These are phyloP conservation scores for Cavia porcellus DNA, from an alignment of 2,113 vertebrate species.

Conservation along the genomic window DNA sequence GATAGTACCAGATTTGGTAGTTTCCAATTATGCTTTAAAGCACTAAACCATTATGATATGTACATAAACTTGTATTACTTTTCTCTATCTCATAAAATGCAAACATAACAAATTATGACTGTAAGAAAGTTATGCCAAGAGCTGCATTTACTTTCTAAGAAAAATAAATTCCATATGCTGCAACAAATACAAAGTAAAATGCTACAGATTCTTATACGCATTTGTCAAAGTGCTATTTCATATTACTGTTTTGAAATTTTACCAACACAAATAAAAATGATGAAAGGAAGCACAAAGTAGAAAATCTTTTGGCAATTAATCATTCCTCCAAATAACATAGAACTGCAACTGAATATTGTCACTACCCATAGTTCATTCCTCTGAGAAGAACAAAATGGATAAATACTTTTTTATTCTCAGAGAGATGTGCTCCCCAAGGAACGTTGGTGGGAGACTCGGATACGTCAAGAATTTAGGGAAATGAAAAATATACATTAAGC, in stretches of 20 bases:
- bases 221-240: not conserved
- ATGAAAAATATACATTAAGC: not conserved
- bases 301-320: not conserved
- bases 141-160: not conserved
- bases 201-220: not conserved
- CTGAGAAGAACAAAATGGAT: not conserved
- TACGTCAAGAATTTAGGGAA: not conserved
- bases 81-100: not conserved
- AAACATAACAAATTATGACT: not conserved
- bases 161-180: not conserved
- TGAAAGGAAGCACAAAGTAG: not conserved
- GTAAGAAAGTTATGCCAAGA: slow-evolving; percentile 31
- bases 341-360: not conserved
- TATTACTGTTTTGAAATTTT: not conserved
- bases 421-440: not conserved
- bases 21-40: not conserved
- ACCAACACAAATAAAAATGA: not conserved
- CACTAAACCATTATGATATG: not conserved
- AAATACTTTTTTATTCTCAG: not conserved
- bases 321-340: not conserved
- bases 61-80: not conserved
- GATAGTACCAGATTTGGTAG: not conserved
- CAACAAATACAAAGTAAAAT: not conserved
- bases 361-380: not conserved
- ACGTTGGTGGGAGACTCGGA: not conserved